Conservation (phyloP, 2,113 vertebrate species). For the Xiphophorus hellerii region DNA sequence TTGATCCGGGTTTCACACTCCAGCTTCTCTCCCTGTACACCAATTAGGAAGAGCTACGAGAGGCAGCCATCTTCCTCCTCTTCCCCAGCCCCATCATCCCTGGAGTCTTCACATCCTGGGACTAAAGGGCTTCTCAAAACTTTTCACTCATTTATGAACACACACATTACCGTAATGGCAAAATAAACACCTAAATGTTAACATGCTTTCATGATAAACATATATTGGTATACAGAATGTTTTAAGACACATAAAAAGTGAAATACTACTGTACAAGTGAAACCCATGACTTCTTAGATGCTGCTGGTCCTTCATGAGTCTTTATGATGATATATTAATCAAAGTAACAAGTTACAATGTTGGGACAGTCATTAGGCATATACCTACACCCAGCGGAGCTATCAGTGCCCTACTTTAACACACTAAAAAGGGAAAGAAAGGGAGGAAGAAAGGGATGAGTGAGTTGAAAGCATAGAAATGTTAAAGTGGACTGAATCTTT, state of each 20-base stretch:
- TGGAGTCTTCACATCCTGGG: slow-evolving; percentile 45
- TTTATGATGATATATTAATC: slow-evolving; percentile 83
- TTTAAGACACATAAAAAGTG: not conserved
- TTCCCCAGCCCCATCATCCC: slow-evolving; percentile 27
- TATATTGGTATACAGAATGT: not conserved
- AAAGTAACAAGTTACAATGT: slow-evolving; percentile 63
- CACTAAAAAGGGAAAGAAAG: slow-evolving; percentile 27
- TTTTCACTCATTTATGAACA: slow-evolving; percentile 41
- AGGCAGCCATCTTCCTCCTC: slow-evolving; percentile 32
- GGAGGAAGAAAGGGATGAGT: slow-evolving; percentile 11
- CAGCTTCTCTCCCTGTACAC: slow-evolving; percentile 53
- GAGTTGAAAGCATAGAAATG: slow-evolving; percentile 46
- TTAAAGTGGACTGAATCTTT: slow-evolving; percentile 39
- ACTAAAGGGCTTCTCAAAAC: slow-evolving; percentile 37
- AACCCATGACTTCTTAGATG: slow-evolving; percentile 63
- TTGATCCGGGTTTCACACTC: slow-evolving; percentile 49
- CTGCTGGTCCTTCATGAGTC: slow-evolving; percentile 60
- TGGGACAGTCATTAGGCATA: slow-evolving; percentile 77
- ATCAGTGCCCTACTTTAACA: slow-evolving; percentile 51
- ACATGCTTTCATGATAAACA: slow-evolving; percentile 14
- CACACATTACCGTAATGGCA: slow-evolving; percentile 28
- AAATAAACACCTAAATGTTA: slow-evolving; percentile 44
- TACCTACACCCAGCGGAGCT: slow-evolving; percentile 59
- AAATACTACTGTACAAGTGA: slow-evolving; percentile 10
- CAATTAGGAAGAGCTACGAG: slow-evolving; percentile 71